Conservation (phyloP, 2,888 invertebrate genomes). For the Drosophila merina region DNA sequence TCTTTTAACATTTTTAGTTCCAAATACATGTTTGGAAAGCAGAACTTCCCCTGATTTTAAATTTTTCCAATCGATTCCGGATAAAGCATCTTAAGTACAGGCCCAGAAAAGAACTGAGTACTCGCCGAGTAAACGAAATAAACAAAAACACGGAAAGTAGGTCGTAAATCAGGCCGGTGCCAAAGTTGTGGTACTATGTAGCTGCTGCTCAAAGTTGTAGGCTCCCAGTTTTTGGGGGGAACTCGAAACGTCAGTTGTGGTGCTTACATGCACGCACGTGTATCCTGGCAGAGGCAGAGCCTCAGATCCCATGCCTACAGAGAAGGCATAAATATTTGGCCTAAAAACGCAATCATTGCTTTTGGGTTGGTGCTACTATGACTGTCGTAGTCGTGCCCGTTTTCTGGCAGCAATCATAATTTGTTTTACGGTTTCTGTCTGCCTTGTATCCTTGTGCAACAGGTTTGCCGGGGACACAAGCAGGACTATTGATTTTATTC, state of each 20-base stretch:
- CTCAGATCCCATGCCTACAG: slow-evolving; percentile 14
- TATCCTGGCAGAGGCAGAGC: not conserved
- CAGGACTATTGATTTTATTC: slow-evolving; percentile 39
- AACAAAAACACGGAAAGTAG: slow-evolving; percentile 61
- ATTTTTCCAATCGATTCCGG: slow-evolving; percentile 27
- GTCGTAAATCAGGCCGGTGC: slow-evolving; percentile 67
- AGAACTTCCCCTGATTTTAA: not conserved
- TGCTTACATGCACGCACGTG: slow-evolving; percentile 58
- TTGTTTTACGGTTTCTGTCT: slow-evolving; percentile 29
- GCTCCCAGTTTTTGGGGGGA: slow-evolving; percentile 16
- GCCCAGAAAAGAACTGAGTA: slow-evolving; percentile 14
- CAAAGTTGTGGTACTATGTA: slow-evolving; percentile 45
- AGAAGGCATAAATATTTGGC: slow-evolving; percentile 48
- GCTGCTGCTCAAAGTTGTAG: slow-evolving; percentile 27
- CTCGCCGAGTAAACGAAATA: slow-evolving; percentile 48
- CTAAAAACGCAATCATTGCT: slow-evolving; percentile 56
- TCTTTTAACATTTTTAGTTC: not conserved
- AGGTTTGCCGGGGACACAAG: slow-evolving; percentile 36
- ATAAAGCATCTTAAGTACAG: slow-evolving; percentile 36
- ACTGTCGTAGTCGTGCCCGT: slow-evolving; percentile 25
- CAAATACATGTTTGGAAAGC: not conserved
- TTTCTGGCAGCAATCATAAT: slow-evolving; percentile 39
- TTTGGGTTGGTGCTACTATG: slow-evolving; percentile 16
- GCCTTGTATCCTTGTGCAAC: slow-evolving; percentile 48
- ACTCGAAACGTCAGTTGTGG: slow-evolving; percentile 37